These are phyloP conservation scores for Falco biarmicus DNA, from an alignment of 2,797 vertebrate genomes.

Conservation along the genomic window DNA sequence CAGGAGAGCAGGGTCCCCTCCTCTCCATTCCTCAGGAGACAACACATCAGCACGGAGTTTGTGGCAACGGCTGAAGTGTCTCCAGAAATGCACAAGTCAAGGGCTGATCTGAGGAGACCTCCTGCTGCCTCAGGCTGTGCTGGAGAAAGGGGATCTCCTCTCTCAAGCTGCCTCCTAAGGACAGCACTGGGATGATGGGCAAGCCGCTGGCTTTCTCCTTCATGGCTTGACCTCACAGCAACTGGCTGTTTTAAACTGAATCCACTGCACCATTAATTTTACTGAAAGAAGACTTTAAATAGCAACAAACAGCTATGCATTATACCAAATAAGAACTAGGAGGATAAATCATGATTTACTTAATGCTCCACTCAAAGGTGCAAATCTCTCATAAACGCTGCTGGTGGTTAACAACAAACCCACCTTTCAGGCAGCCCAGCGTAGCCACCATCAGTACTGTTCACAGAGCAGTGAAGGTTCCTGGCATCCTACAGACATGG, in stretches of 20 bases:
- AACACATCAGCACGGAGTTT: background rate
- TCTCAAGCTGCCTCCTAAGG: background rate
- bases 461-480: background rate
- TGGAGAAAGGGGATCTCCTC: background rate
- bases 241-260: background rate
- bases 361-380: background rate
- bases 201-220: background rate
- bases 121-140: background rate
- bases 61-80: background rate
- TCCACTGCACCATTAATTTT: background rate
- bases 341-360: background rate
- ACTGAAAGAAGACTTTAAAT: background rate
- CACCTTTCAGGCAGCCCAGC: background rate
- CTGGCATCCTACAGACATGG: background rate
- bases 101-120: background rate
- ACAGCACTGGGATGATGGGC: fast-evolving
- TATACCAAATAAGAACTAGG: background rate
- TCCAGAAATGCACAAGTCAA: background rate
- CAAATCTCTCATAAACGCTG: background rate
- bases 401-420: background rate
- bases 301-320: background rate
- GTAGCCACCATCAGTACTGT: background rate
- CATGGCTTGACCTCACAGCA: background rate
- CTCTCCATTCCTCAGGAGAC: background rate
- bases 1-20: background rate